These are phyloP conservation scores for Tipula helvola DNA, from an alignment of 2,888 invertebrate species.

Conservation along the genomic window DNA sequence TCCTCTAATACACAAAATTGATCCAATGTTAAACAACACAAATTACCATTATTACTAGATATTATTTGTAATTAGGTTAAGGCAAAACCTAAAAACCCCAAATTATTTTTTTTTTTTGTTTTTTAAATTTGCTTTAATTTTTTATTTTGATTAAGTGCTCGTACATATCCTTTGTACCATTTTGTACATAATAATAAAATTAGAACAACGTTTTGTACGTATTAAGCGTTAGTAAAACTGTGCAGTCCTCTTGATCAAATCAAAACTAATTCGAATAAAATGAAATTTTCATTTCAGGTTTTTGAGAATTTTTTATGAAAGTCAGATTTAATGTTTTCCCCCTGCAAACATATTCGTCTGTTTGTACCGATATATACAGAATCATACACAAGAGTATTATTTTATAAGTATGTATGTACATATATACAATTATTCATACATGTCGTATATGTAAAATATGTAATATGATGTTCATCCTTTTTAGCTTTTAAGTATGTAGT, in stretches of 20 bases:
- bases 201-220: not conserved
- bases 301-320: not conserved
- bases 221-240: too few relatives aligned
- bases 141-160: not conserved
- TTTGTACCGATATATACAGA: not conserved
- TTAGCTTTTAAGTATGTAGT: not conserved
- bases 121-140: not conserved
- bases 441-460: not conserved
- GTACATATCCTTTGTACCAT: not conserved
- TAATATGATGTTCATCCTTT: not conserved
- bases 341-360: not conserved
- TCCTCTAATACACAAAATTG: not conserved
- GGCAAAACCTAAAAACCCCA: not conserved
- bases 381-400: not conserved
- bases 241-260: not conserved
- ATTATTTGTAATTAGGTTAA: not conserved
- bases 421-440: not conserved
- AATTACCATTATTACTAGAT: not conserved
- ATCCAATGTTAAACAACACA: conserved; percentile 4
- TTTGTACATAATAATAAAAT: not conserved
- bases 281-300: not conserved
- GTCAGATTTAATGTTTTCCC: not conserved
- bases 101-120: not conserved
- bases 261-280: not conserved
- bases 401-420: not conserved